These are phyloP conservation scores for Pogonophryne albipinna DNA, from an alignment of 2,797 vertebrate species.

Conservation along the genomic window DNA sequence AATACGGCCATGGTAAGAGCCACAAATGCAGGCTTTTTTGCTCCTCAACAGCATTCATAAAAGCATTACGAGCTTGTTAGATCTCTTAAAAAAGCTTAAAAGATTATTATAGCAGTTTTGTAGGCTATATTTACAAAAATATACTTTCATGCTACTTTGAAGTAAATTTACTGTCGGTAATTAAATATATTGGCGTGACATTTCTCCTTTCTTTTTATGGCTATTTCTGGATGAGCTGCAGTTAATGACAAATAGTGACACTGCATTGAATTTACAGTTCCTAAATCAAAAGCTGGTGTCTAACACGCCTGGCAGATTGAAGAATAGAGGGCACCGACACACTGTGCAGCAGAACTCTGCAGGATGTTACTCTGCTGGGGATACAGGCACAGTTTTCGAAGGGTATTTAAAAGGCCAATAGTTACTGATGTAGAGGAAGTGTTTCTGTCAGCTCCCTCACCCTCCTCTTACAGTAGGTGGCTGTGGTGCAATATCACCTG, in stretches of 20 bases:
- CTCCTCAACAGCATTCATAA: neutral
- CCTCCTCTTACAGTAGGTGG: slow-evolving; percentile 25
- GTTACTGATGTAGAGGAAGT: neutral
- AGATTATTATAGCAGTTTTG: neutral
- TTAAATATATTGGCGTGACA: neutral
- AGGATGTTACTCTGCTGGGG: slow-evolving; percentile 12
- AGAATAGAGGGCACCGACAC: neutral
- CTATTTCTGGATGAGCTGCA: neutral
- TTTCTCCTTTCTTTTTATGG: neutral
- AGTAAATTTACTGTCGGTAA: neutral
- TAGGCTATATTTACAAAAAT: no score
- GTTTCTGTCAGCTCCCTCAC: neutral
- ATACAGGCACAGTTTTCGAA: slow-evolving; percentile 3
- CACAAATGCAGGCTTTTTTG: neutral
- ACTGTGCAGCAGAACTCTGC: slow-evolving; percentile 7
- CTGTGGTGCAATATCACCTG: slow-evolving; percentile 59
- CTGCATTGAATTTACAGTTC: neutral
- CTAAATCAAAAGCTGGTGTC: slow-evolving; percentile 1
- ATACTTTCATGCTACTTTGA: neutral
- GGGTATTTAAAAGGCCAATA: slow-evolving; percentile 10
- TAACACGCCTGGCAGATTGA: slow-evolving; percentile 9
- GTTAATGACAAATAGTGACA: neutral
- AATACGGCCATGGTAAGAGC: neutral
- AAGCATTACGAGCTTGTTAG: neutral
- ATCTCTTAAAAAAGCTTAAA: neutral